Percentiles rank a stretch among this genome's conserved stretches.
Evolutionary conservation across 1,140 invertebrate genomes (phyloP).

Genomic region (Papilio machaon): DNA sequence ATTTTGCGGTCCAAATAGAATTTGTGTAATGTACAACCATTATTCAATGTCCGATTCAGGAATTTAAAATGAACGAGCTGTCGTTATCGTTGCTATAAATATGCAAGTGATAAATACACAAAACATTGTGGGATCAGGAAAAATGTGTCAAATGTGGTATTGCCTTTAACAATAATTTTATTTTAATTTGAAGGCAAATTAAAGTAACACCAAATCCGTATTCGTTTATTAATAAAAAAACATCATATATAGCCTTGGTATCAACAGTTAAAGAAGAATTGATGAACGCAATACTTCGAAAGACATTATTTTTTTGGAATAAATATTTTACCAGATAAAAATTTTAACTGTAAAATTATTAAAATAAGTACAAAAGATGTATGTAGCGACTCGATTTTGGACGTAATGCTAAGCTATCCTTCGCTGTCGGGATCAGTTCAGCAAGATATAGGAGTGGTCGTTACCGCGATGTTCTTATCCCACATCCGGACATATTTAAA

Average conservation of each 20-base stretch:
- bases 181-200: too few relatives aligned
- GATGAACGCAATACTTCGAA: too few relatives aligned
- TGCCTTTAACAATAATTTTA: too few relatives aligned
- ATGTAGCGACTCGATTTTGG: not conserved
- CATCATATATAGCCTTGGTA: too few relatives aligned
- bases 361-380: too few relatives aligned
- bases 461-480: conserved; percentile 1
- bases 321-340: too few relatives aligned
- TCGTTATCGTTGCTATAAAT: conserved; percentile 21
- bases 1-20: not conserved
- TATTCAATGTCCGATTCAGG: conserved; percentile 28
- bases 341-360: too few relatives aligned
- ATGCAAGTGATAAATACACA: conserved; percentile 1
- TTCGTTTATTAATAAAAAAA: too few relatives aligned
- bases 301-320: too few relatives aligned
- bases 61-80: conserved; percentile 26
- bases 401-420: not conserved
- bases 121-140: not conserved
- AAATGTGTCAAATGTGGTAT: not conserved
- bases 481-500: conserved; percentile 9
- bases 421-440: conserved; percentile 1
- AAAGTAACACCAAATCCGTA: too few relatives aligned
- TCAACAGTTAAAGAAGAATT: too few relatives aligned
- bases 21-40: conserved; percentile 15
- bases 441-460: not conserved